Evolutionary conservation across 2,797 vertebrate species (phyloP).

Genomic region (Clarias fuscus): DNA sequence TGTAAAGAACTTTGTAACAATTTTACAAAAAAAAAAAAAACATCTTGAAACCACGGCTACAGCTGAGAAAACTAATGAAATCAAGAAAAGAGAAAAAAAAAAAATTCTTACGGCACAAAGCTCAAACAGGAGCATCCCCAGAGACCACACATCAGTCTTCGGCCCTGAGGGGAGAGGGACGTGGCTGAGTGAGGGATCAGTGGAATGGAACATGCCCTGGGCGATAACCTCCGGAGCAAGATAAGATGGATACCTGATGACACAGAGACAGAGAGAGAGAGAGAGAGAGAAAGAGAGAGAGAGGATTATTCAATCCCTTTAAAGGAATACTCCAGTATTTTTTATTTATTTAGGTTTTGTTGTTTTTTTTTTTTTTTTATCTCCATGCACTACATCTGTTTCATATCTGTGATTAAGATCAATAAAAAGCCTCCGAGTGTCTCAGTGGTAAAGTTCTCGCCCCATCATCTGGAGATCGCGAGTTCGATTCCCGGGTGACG

Average conservation of each 20-base stretch:
- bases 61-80: not conserved
- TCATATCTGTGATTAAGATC: not conserved
- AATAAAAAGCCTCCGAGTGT: too few species aligned
- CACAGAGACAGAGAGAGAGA: not conserved
- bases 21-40: not conserved
- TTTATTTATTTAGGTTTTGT: not conserved
- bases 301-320: not conserved
- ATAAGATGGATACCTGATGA: constrained; percentile 89
- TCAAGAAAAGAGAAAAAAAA: not conserved
- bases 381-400: not conserved
- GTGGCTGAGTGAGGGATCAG: constrained; percentile 78
- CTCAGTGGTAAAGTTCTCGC: too few species aligned
- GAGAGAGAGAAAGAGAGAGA: not conserved
- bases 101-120: constrained; percentile 84
- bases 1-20: not conserved
- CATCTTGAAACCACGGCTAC: not conserved
- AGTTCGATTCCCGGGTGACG: too few species aligned
- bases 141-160: constrained; percentile 94
- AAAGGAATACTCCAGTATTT: not conserved
- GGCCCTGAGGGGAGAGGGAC: constrained; percentile 87
- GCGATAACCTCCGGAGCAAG: constrained; percentile 95
- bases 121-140: constrained; percentile 93
- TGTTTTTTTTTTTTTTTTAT: not conserved
- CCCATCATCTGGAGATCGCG: too few species aligned
- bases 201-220: constrained; percentile 83